phyloP scores from a whole-genome alignment of 2,797 vertebrate genomes.

The Gambusia yucatana region DNA sequence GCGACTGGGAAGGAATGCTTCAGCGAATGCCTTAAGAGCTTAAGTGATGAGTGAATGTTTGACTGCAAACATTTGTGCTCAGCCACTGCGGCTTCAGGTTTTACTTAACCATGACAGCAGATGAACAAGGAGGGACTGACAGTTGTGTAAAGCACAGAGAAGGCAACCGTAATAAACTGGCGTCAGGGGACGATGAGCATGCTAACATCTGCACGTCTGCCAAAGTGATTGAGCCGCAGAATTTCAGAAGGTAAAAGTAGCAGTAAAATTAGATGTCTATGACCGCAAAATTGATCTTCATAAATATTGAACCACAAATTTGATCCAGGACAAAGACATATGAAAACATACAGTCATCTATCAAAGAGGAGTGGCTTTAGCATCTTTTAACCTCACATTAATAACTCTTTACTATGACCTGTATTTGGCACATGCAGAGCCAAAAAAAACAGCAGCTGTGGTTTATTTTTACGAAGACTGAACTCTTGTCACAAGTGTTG shows the following conservation, averaged over 20 bases:
- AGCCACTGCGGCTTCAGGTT: constrained; percentile 29
- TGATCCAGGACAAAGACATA: constrained; percentile 22
- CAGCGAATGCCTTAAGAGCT: constrained; percentile 32
- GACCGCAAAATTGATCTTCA: constrained; percentile 20
- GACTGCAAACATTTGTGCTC: constrained; percentile 6
- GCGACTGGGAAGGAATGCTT: constrained; percentile 50
- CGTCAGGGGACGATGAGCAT: constrained; percentile 17
- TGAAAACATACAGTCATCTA: constrained; percentile 18
- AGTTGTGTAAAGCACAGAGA: constrained; percentile 29
- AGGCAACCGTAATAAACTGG: constrained; percentile 15
- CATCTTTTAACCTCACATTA: constrained; percentile 17
- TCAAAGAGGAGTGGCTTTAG: constrained; percentile 25
- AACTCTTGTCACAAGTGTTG: constrained; percentile 23
- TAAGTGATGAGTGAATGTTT: constrained; percentile 49
- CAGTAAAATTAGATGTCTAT: constrained; percentile 12
- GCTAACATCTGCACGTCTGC: constrained; percentile 9
- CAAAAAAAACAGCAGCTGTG: constrained; percentile 34
- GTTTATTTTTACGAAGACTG: constrained; percentile 12
- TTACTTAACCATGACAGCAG: constrained; percentile 43
- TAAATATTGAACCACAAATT: constrained; percentile 30
- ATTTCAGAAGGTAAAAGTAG: constrained; percentile 31
- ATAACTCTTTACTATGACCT: constrained; percentile 23
- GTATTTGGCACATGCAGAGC: constrained; percentile 18
- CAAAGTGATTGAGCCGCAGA: constrained; percentile 26
- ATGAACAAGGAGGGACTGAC: constrained; percentile 31